Evolutionary conservation across 1,140 invertebrate genomes (phyloP).

Genomic region (Halesus radiatus): DNA sequence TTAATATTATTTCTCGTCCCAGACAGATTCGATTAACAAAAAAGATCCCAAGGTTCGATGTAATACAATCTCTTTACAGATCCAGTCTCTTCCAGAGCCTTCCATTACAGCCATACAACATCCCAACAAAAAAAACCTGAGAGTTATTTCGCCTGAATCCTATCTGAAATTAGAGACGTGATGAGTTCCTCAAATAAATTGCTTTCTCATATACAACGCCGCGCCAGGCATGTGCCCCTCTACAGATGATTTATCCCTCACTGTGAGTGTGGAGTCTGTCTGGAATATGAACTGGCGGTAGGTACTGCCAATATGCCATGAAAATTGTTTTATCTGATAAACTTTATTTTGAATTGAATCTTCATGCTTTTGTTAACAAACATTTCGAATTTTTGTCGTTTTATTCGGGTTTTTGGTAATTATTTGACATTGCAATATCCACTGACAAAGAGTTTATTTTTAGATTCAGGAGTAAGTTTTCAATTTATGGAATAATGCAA

Average conservation of each 20-base stretch:
- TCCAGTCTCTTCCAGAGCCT: conserved; percentile 1
- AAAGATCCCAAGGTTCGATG: no score
- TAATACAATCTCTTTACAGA: neutral
- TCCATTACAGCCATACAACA: conserved; percentile 4
- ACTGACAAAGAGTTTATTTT: no score
- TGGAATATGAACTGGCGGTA: no score
- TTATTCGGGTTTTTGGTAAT: no score
- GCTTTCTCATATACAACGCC: conserved; percentile 33
- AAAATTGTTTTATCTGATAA: neutral
- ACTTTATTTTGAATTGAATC: neutral
- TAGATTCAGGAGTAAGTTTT: no score
- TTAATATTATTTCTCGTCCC: no score
- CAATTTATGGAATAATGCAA: no score
- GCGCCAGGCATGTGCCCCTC: conserved; percentile 7
- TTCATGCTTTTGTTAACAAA: conserved; percentile 1
- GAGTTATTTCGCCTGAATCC: conserved; percentile 22
- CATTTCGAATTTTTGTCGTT: no score
- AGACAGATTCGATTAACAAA: no score
- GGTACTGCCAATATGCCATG: neutral
- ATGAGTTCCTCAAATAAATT: conserved; percentile 47
- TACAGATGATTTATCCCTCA: conserved; percentile 28
- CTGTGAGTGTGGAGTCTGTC: neutral
- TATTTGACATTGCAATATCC: no score
- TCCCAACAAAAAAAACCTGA: neutral
- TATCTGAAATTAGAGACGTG: conserved; percentile 41